phyloP scores from a whole-genome alignment of 2,888 invertebrate genomes.

The Caenorhabditis uteleia region DNA sequence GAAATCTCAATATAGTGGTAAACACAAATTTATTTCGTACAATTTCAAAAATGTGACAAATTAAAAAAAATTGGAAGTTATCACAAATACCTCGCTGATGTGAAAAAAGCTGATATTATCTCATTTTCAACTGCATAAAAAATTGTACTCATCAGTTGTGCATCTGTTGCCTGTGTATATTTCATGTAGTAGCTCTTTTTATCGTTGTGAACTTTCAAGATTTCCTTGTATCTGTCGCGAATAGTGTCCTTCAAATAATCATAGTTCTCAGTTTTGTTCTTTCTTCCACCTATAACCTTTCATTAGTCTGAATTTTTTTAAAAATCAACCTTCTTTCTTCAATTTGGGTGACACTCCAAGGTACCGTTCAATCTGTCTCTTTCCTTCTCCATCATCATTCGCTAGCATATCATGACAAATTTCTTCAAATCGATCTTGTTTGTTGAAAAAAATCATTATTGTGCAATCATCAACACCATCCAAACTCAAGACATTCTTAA shows the following conservation, averaged over 20 bases:
- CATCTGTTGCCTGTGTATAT: slow-evolving; percentile 65
- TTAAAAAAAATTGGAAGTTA: background rate
- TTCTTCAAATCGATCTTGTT: slow-evolving; percentile 61
- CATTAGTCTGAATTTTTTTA: background rate
- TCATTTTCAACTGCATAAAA: slow-evolving; percentile 61
- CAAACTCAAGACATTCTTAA: slow-evolving; percentile 48
- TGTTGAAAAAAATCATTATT: slow-evolving; percentile 65
- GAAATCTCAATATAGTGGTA: too few species aligned
- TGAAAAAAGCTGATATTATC: slow-evolving; percentile 41
- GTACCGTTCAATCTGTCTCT: slow-evolving; percentile 20
- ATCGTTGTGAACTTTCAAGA: slow-evolving; percentile 40
- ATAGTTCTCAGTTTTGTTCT: slow-evolving; percentile 30
- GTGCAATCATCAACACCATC: slow-evolving; percentile 56
- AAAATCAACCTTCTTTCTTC: slow-evolving; percentile 23
- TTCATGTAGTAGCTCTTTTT: slow-evolving; percentile 45
- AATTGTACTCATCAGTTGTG: slow-evolving; percentile 61
- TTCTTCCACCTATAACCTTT: slow-evolving; percentile 13
- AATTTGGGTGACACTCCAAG: slow-evolving; percentile 27
- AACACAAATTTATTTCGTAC: too few species aligned
- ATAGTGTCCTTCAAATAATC: slow-evolving; percentile 42
- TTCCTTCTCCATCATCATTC: slow-evolving; percentile 32
- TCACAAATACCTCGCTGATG: slow-evolving; percentile 28
- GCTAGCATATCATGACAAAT: slow-evolving; percentile 42
- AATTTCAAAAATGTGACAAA: background rate
- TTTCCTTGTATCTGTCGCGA: slow-evolving; percentile 37